phyloP scores from a whole-genome alignment of 2,888 invertebrate genomes.

The Hydraecia micacea region DNA sequence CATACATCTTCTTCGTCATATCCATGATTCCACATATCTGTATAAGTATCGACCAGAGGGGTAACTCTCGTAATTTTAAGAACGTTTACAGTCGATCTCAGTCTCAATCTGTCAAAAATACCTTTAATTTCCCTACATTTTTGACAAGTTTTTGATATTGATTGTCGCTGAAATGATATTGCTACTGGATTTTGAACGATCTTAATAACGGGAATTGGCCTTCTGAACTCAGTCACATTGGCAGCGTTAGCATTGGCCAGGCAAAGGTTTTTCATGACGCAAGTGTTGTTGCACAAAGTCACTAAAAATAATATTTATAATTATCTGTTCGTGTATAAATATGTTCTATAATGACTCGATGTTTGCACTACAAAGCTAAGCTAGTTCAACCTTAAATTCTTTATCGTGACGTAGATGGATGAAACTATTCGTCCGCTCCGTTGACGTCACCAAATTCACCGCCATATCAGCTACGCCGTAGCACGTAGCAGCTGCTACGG shows the following conservation, averaged over 20 bases:
- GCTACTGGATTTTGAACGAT: too few species aligned
- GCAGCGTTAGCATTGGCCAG: not conserved
- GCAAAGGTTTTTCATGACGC: too few species aligned
- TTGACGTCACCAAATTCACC: not conserved
- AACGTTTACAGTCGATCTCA: not conserved
- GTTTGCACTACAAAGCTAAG: not conserved
- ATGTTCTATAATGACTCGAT: not conserved
- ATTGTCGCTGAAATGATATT: not conserved
- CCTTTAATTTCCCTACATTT: too few species aligned
- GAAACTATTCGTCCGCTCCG: not conserved
- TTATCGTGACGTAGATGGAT: too few species aligned
- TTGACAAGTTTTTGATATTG: not conserved
- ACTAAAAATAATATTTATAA: not conserved
- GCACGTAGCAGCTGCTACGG: slow-evolving; percentile 17
- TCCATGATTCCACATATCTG: not conserved
- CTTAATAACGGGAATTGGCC: too few species aligned
- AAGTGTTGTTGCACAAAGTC: not conserved
- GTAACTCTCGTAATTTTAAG: not conserved
- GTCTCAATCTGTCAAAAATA: not conserved
- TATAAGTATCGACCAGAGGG: not conserved
- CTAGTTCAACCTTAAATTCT: not conserved
- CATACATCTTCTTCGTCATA: not conserved
- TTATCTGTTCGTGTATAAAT: not conserved
- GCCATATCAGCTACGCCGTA: slow-evolving; percentile 26
- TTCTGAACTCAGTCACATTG: not conserved